These are phyloP conservation scores for Periplaneta americana DNA, from an alignment of 1,140 invertebrate genomes.

Conservation along the genomic window DNA sequence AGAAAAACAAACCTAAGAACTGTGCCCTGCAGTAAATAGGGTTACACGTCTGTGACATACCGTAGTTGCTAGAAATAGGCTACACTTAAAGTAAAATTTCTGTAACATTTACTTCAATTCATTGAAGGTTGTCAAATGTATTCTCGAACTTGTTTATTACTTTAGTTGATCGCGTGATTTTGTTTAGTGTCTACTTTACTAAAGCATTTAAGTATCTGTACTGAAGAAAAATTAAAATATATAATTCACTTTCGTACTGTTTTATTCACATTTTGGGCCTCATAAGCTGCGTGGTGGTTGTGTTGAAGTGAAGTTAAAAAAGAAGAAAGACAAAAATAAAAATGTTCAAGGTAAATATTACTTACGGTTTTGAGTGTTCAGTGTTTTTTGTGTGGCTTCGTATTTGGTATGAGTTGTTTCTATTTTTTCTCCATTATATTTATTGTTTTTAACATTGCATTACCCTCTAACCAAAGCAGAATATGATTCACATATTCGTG, in stretches of 20 bases:
- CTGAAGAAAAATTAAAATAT: background rate
- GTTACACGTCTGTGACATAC: too few relatives aligned
- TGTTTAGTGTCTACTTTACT: too few relatives aligned
- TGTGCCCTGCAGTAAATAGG: slow-evolving; percentile 38
- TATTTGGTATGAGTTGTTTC: background rate
- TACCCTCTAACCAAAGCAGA: background rate
- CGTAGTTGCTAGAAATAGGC: too few relatives aligned
- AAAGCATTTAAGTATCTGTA: background rate
- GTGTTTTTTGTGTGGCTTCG: background rate
- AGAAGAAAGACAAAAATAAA: background rate
- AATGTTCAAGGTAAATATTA: slow-evolving; percentile 2
- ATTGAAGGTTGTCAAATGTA: too few relatives aligned
- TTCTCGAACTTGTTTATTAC: too few relatives aligned
- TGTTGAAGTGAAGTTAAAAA: background rate
- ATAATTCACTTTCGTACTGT: background rate
- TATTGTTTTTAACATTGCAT: background rate
- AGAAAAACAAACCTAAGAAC: slow-evolving; percentile 34
- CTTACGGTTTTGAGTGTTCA: background rate
- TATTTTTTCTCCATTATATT: background rate
- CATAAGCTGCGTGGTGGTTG: slow-evolving; percentile 2
- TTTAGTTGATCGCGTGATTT: too few relatives aligned
- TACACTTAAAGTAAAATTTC: too few relatives aligned
- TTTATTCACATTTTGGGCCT: background rate
- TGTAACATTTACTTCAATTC: too few relatives aligned
- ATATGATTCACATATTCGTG: background rate